phyloP scores from a whole-genome alignment of 2,888 invertebrate genomes.

The Agriopis marginaria region DNA sequence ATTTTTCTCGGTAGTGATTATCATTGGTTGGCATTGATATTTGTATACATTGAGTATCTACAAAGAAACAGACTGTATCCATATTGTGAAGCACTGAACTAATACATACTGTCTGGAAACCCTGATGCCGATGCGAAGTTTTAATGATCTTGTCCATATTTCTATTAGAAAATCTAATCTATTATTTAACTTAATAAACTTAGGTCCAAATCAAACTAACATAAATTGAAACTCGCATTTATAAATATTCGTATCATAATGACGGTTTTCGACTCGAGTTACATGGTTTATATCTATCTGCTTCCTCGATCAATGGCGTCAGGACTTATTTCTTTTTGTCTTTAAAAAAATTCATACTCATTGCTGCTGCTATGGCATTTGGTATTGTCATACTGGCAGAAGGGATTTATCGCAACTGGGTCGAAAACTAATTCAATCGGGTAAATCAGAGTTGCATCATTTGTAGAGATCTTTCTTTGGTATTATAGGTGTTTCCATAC shows the following conservation, averaged over 20 bases:
- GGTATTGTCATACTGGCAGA: neutral
- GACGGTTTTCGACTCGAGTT: neutral
- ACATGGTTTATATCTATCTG: neutral
- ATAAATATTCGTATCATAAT: slow-evolving; percentile 5
- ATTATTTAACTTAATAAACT: slow-evolving; percentile 7
- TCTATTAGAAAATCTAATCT: slow-evolving; percentile 8
- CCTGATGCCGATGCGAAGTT: slow-evolving; percentile 5
- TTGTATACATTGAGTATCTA: neutral
- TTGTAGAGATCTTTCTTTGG: neutral
- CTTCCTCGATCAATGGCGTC: neutral
- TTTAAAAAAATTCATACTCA: too few relatives aligned
- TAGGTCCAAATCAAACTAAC: slow-evolving; percentile 11
- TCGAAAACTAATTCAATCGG: neutral
- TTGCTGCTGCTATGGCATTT: too few relatives aligned
- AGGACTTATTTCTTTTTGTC: neutral
- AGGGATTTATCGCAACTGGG: neutral
- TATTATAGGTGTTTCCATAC: slow-evolving; percentile 10
- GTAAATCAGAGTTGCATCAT: neutral
- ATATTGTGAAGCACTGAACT: neutral
- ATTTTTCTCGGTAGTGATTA: too few relatives aligned
- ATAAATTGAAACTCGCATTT: slow-evolving; percentile 24
- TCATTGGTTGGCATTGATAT: too few relatives aligned
- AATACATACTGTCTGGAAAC: slow-evolving; percentile 14
- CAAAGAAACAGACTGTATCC: too few relatives aligned
- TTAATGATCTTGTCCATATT: slow-evolving; percentile 10